Evolutionary conservation across 2,797 vertebrate genomes (phyloP).

Genomic region (Gallinago solitaria): DNA sequence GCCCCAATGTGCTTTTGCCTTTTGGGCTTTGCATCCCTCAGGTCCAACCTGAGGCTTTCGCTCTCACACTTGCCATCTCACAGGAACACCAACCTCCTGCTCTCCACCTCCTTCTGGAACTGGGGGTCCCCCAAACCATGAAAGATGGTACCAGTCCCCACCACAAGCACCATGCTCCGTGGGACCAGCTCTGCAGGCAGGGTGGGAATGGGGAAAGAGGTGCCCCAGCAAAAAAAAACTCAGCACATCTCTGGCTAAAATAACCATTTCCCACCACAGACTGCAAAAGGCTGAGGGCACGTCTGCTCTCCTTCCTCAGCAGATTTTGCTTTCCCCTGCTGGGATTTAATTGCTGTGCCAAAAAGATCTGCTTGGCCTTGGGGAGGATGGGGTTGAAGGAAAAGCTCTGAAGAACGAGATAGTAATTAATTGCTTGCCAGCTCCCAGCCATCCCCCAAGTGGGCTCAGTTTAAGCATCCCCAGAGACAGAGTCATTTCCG

Average conservation of each 20-base stretch:
- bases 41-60: neutral
- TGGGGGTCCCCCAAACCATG: neutral
- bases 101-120: neutral
- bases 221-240: neutral
- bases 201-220: neutral
- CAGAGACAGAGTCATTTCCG: neutral
- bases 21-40: too few species aligned
- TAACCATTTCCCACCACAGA: neutral
- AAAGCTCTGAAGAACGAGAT: neutral
- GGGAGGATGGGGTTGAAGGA: neutral
- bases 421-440: neutral
- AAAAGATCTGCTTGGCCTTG: neutral
- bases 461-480: neutral
- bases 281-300: neutral
- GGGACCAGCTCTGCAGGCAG: neutral
- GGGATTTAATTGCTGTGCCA: neutral
- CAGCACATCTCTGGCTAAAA: neutral
- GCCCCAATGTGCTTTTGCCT: neutral
- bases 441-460: neutral
- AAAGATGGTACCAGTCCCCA: neutral
- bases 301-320: slow-evolving; percentile 4
- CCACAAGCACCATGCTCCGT: accelerated
- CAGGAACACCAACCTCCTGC: neutral
- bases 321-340: neutral
- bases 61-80: neutral